Evolutionary conservation across 2,888 invertebrate genomes (phyloP), one percentile per base, ranked within the genome.

Genomic region (Eupeodes luniger): DNA sequence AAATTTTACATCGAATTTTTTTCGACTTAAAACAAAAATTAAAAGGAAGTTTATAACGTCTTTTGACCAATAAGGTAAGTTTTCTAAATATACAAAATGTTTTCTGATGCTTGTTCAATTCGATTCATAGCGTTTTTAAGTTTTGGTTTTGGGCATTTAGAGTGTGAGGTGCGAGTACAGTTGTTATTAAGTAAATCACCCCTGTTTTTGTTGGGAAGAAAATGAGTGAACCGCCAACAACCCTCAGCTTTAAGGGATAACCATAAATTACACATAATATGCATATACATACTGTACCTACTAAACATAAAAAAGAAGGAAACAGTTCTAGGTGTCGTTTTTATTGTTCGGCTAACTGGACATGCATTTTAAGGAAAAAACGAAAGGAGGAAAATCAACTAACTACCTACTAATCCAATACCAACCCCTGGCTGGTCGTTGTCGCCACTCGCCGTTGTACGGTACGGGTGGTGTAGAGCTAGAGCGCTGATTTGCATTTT

Each of bases 281-380:
- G 51, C 51, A 59, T 75, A 80, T 75, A 80, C 47, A 64, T 70
- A 69, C 67, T 81, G 87, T 84, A 83, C 77, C 55, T 40, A 64
- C 27, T 27, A 27, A 27, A 27, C 27, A 27, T 27, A 27, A 27
- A 27, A 66, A 59, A 40, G 14, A 51, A 53, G 3, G 40, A 53
- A 67, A 67, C 67, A n/a, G 14, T 44, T 53, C 10, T 44, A 77
- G 80, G 87, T 83, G 87, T 83, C 80, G 76, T 81, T 74, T 77
- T 77, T 87, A 84, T 87, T 84, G 83, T 80, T 80, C 36, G 51
- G 34, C 69, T 72, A 83, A 87, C 83, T 87, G 83, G 87, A 87
- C 87, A 87, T 87, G 87, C 83, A 87, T 83, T 72, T 72, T 27
- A 27, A 44, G 16, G 19, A 66, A 74, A 11, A 55, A 83, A 76